Base-by-base conservation (phyloP, 2,113 vertebrate genomes). In the Ictidomys tridecemlineatus region DNA sequence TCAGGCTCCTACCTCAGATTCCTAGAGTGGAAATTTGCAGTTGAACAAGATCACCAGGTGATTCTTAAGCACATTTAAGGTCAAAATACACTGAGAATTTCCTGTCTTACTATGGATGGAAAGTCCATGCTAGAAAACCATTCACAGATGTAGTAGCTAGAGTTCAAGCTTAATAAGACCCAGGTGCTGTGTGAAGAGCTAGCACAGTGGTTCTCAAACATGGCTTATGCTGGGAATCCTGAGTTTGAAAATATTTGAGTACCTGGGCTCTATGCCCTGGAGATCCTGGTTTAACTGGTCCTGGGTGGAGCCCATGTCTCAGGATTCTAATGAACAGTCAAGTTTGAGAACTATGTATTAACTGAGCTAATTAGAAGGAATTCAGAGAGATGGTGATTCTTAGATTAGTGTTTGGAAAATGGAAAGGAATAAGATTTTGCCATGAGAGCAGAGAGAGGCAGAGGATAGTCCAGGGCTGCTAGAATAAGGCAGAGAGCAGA, bases 91-190 rank as follows among this genome's bases (percentile, higher is more conserved):
- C 24, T 48, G 20, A 82, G 30, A 20, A 53, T 42, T 69, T 91
- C 17, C n/a, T 70, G 26, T 76, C 8, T 79, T 45, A 42, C 61
- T 51, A 48, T 78, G 12, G 70, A 83, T 8, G 10, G 17, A 77
- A 53, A 93, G 28, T 67, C 9, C 18, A 26, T 30, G 20, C 30
- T 70, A 84, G 85, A 65, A 95, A 97, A 79, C 24, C 24, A 63
- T 78, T 84, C 39, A 39, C 14, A 84, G 86, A 11, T 78, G 34
- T 48, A 78, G 74, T 26, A 61, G 32, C 30, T 56, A 87, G 39
- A 80, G 18, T 88, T 88, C 42, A 91, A 82, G 1, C 58, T 95
- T 93, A 95, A 67, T 82, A 91, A 95, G 58, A 63, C 63, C 39
- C 86, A 85, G 82, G 89, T 91, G 48, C 4, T 61, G 8, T 48